Percentiles rank a stretch among this genome's conserved stretches.
These are phyloP conservation scores for Phragmatobia fuliginosa DNA, from an alignment of 2,888 invertebrate species.

Conservation along the genomic window DNA sequence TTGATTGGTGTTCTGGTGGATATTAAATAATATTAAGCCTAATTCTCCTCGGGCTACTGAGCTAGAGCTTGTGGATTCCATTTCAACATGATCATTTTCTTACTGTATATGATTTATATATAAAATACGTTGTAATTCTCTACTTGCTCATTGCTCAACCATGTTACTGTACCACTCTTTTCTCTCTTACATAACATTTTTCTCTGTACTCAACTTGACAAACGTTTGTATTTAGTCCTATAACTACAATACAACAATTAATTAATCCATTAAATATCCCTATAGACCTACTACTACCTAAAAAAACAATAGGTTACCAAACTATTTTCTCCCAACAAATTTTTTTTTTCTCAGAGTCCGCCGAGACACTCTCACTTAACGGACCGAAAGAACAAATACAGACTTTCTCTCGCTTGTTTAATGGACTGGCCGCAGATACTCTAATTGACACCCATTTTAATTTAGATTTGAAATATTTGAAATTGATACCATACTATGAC, in stretches of 20 bases:
- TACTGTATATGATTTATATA: no score
- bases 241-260: neutral
- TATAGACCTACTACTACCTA: neutral
- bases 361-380: constrained; percentile 9
- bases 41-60: no score
- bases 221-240: neutral
- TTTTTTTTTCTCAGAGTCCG: constrained; percentile 2
- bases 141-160: no score
- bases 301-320: constrained; percentile 1
- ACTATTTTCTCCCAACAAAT: constrained; percentile 6
- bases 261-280: neutral
- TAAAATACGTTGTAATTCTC: no score
- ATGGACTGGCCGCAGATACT: constrained; percentile 22
- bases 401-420: constrained; percentile 36
- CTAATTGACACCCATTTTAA: constrained; percentile 39
- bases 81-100: neutral
- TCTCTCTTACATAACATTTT: neutral
- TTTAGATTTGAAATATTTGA: constrained; percentile 26
- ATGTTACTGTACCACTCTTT: no score
- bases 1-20: neutral
- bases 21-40: no score
- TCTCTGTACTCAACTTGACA: neutral
- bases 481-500: neutral
- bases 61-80: neutral
- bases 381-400: constrained; percentile 12